Evolutionary conservation across 2,113 vertebrate genomes (phyloP).

Genomic region (Rattus rattus): DNA sequence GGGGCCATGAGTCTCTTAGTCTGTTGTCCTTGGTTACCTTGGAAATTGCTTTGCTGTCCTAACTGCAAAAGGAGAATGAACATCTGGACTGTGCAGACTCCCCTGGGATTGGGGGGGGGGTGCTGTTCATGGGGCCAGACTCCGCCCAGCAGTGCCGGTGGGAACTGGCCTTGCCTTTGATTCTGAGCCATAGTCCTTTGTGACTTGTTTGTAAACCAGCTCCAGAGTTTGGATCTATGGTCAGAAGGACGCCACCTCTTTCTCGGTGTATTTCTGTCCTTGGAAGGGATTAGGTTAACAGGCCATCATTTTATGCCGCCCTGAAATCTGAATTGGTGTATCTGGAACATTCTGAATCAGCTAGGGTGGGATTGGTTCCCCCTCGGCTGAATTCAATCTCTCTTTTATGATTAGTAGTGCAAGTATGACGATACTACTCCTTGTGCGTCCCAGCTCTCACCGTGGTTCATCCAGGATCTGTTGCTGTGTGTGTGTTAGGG

Average conservation of each 20-base stretch:
- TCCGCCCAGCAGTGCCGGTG: neutral
- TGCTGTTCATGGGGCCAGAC: neutral
- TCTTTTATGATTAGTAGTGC: neutral
- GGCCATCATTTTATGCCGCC: neutral
- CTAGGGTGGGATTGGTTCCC: neutral
- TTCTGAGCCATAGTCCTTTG: neutral
- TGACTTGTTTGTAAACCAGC: conserved; percentile 23
- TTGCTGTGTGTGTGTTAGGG: neutral
- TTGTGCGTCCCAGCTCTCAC: neutral
- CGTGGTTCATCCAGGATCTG: neutral
- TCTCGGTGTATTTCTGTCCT: neutral
- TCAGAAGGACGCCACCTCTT: neutral
- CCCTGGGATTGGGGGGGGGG: neutral
- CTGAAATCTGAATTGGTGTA: neutral
- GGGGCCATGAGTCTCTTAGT: conserved; percentile 42
- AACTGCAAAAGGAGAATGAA: conserved; percentile 9
- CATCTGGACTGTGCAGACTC: conserved; percentile 8
- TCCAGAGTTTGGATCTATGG: neutral
- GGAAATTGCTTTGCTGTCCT: conserved; percentile 60
- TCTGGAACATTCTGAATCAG: conserved; percentile 1
- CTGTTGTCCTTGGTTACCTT: conserved; percentile 72
- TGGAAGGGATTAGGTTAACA: neutral
- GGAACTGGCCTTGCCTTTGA: conserved; percentile 38
- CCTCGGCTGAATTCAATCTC: neutral
- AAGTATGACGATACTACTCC: neutral